These are phyloP conservation scores for Tauraco hartlaubi DNA, from an alignment of 2,797 vertebrate species.

Conservation along the genomic window DNA sequence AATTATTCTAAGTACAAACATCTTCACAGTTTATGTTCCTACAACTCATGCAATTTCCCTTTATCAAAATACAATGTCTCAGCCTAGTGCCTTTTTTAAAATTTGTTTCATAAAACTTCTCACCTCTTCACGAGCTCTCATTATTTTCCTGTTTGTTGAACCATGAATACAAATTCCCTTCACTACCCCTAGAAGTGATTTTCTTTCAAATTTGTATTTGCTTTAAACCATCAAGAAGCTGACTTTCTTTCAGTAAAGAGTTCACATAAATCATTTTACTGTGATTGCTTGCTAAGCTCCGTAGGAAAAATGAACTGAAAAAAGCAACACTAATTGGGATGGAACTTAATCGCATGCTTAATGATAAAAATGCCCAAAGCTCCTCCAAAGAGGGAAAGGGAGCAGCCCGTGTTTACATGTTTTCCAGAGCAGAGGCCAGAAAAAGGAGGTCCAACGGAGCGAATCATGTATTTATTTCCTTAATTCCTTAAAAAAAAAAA, in stretches of 20 bases:
- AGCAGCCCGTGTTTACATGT: not conserved
- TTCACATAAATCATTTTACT: not conserved
- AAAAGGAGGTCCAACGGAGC: not conserved
- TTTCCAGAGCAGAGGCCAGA: constrained; percentile 6
- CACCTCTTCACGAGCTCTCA: not conserved
- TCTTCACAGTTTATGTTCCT: not conserved
- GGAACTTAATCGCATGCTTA: not conserved
- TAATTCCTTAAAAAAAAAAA: not conserved
- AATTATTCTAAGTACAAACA: not conserved
- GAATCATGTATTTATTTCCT: constrained; percentile 1
- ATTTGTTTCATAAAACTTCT: not conserved
- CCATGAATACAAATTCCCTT: not conserved
- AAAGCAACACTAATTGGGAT: not conserved
- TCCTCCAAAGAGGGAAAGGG: not conserved
- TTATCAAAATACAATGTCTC: not conserved
- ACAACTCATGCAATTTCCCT: not conserved
- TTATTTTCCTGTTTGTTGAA: not conserved
- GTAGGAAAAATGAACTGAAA: not conserved
- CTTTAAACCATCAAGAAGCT: not conserved
- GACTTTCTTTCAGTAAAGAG: not conserved
- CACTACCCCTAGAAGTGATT: not conserved
- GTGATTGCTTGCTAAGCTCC: not conserved
- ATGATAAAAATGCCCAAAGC: not conserved
- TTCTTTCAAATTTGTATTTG: not conserved
- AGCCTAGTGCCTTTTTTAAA: not conserved